Base-by-base conservation (phyloP, 2,113 vertebrate species). In the Ophiodon elongatus region DNA sequence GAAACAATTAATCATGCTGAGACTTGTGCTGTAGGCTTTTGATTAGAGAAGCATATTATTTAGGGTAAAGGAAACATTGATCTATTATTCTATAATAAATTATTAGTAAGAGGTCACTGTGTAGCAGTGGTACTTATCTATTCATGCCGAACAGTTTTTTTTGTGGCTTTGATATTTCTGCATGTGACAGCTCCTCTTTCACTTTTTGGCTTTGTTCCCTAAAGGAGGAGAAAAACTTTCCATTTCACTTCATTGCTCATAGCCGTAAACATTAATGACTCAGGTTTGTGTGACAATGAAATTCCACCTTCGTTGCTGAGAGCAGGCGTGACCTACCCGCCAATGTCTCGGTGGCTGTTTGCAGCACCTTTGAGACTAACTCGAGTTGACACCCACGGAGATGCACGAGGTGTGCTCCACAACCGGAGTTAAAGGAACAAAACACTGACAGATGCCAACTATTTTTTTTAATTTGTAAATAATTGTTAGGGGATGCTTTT, bases 241-340 rank as follows among this genome's bases (percentile, higher is more conserved):
- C 76, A 83, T 88, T 90, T 79, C 86, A 81, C 84, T 73, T 56
- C 82, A 78, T 83, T 82, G 80, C 84, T 90, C 50, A 45, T 2
- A 74, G 75, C 83, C 88, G 86, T 87, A 90, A 91, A 92, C 75
- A 76, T 86, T 91, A 85, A 92, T 90, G 89, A 93, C 76, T 85
- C 85, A 59, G 83, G 75, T 85, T 85, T 85, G 84, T 87, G 75
- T 89, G 92, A 90, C 86, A 90, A 66, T 88, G 86, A 93, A 92
- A 87, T 90, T 79, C 83, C 79, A 72, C 89, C 86, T 90, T 89
- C 82, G 56, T 56, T 14, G 43, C 83, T 47, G 79, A 86, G 71
- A 87, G 70, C 69, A 66, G 65, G 69, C 73, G 13, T 86, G 86
- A 87, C 88, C 82, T 69, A 73, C 66, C 75, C 67, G 33, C 76